Percentiles rank a stretch among this genome's conserved stretches.
Conservation (phyloP, 2,888 invertebrate species). For the Cataglyphis albicans region DNA sequence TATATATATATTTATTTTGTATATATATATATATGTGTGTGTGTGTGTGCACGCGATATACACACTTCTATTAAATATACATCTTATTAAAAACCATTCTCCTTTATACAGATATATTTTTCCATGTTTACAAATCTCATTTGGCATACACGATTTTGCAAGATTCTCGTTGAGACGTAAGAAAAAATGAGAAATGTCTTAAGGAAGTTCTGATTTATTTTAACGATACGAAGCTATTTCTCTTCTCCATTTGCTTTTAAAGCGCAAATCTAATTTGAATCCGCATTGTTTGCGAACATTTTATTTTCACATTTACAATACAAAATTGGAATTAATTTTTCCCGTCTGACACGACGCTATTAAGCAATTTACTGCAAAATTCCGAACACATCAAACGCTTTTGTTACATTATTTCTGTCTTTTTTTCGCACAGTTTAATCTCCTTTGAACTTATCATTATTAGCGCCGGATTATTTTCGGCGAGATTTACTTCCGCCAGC, state of each 20-base stretch:
- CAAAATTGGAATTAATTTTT: constrained; percentile 17
- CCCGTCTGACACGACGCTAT: neutral
- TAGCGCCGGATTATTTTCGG: constrained; percentile 15
- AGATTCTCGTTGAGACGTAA: neutral
- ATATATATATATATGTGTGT: too few relatives aligned
- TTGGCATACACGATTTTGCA: neutral
- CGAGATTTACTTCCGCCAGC: neutral
- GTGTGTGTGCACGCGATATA: neutral
- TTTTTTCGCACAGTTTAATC: constrained; percentile 25
- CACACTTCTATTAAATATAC: neutral
- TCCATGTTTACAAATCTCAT: neutral
- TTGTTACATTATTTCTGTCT: constrained; percentile 4
- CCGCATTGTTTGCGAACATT: neutral
- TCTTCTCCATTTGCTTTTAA: neutral
- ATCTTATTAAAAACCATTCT: neutral
- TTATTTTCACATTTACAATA: neutral
- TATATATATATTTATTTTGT: neutral
- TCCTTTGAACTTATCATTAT: constrained; percentile 5
- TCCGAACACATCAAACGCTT: neutral
- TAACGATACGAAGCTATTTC: neutral
- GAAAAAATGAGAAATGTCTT: neutral
- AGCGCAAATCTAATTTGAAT: neutral
- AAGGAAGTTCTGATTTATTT: neutral
- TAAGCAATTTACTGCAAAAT: constrained; percentile 1
- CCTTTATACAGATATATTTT: neutral